These are phyloP conservation scores for Ctenomys sociabilis DNA, from an alignment of 2,113 vertebrate species.

Conservation along the genomic window DNA sequence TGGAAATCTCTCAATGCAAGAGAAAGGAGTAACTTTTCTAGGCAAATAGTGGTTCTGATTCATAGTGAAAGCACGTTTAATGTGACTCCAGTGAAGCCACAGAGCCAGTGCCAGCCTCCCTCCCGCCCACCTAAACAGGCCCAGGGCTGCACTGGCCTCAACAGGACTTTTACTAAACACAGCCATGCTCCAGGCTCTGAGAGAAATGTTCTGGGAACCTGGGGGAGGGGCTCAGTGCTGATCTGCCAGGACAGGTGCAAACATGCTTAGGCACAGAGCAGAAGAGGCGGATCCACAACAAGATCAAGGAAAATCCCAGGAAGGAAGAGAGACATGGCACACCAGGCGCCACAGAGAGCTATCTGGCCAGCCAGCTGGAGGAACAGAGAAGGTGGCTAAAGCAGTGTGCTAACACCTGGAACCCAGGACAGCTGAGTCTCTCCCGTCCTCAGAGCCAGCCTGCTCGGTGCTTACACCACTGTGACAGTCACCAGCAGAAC, in stretches of 20 bases:
- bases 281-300: background rate
- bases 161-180: background rate
- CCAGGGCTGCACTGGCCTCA: background rate
- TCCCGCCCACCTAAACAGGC: background rate
- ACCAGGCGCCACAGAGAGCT: rapidly evolving
- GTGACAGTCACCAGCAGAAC: background rate
- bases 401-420: background rate
- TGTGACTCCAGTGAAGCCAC: background rate
- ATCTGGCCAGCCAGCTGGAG: background rate
- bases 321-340: background rate
- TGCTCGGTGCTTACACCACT: rapidly evolving
- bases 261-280: background rate
- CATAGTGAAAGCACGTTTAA: background rate
- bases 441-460: rapidly evolving
- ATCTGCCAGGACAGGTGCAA: background rate
- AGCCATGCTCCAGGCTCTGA: background rate
- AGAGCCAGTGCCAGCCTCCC: background rate
- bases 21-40: background rate
- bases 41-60: background rate
- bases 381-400: background rate
- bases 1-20: background rate
- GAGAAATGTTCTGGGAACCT: background rate
- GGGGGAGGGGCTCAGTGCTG: background rate
- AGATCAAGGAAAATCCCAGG: background rate
- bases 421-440: background rate